Conservation (phyloP, 37 sponge, comb jelly and placozoan species). For the Beroe ovata region DNA sequence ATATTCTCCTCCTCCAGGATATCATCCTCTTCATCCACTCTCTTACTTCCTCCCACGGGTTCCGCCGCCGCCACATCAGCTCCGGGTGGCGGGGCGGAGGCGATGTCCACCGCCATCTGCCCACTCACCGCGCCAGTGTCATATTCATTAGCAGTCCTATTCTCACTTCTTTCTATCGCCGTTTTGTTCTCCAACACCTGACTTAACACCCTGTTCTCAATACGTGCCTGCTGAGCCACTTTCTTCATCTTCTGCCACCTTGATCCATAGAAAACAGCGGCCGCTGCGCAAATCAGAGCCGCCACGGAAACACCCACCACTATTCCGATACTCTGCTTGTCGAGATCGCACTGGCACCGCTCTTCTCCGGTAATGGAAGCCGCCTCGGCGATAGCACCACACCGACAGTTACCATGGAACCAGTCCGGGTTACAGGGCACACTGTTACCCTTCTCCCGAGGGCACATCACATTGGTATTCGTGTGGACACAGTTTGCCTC, state of each 20-base stretch:
- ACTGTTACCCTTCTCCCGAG: background rate
- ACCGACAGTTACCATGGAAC: slow-evolving; percentile 15
- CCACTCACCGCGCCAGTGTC: no score
- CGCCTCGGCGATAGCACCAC: background rate
- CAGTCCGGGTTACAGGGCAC: background rate
- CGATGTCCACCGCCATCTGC: no score
- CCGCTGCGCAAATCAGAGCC: background rate
- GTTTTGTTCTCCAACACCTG: background rate
- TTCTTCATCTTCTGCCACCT: slow-evolving; percentile 2
- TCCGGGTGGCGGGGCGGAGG: no score
- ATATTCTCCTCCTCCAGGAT: background rate
- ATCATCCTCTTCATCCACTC: background rate
- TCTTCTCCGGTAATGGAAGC: background rate
- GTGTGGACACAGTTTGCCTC: background rate
- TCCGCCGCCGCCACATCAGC: no score
- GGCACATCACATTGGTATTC: background rate
- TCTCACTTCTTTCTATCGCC: background rate
- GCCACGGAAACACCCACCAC: background rate
- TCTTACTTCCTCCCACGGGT: no score
- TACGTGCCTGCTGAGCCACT: background rate
- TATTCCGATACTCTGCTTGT: slow-evolving; percentile 13
- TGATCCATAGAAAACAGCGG: background rate
- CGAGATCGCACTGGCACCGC: slow-evolving; percentile 8
- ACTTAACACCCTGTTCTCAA: background rate
- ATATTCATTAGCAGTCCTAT: background rate